Conservation (phyloP, 64 coral and sea anemone species). For the Montipora efflorescens region DNA sequence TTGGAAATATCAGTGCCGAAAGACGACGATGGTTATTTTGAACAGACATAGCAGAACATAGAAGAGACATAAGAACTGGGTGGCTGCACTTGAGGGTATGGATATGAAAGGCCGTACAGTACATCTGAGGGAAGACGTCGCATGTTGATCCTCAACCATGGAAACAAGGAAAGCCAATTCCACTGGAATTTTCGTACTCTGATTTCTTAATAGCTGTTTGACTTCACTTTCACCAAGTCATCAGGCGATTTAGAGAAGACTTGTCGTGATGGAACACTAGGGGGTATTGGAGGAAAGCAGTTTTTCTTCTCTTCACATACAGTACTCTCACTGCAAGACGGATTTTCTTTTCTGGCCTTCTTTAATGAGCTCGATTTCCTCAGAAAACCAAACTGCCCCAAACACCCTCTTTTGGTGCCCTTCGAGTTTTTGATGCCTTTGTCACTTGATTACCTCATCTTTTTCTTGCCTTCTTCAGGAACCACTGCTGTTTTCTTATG, state of each 20-base stretch:
- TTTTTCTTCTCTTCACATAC: not conserved
- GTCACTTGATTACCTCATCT: no score
- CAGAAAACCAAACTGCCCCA: constrained; percentile 10
- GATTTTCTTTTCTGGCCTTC: constrained; percentile 9
- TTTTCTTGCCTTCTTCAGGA: no score
- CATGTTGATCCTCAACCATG: constrained; percentile 36
- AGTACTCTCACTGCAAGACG: not conserved
- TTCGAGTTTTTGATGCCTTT: not conserved
- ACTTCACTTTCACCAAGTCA: not conserved
- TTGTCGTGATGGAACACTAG: not conserved
- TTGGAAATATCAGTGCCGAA: constrained; percentile 7
- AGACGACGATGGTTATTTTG: not conserved
- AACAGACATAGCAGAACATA: constrained; percentile 2
- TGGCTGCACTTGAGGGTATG: constrained; percentile 1
- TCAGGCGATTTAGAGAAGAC: not conserved
- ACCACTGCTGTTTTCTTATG: no score
- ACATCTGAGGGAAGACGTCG: not conserved
- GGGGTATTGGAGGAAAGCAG: not conserved
- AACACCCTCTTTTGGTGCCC: constrained; percentile 9
- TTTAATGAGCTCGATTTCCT: constrained; percentile 6
- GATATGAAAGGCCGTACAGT: not conserved
- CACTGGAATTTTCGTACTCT: constrained; percentile 35
- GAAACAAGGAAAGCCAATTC: constrained; percentile 37
- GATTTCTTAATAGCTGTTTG: constrained; percentile 3
- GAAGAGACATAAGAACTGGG: not conserved